These are phyloP conservation scores for Ondatra zibethicus DNA, from an alignment of 2,113 vertebrate genomes.

Conservation along the genomic window DNA sequence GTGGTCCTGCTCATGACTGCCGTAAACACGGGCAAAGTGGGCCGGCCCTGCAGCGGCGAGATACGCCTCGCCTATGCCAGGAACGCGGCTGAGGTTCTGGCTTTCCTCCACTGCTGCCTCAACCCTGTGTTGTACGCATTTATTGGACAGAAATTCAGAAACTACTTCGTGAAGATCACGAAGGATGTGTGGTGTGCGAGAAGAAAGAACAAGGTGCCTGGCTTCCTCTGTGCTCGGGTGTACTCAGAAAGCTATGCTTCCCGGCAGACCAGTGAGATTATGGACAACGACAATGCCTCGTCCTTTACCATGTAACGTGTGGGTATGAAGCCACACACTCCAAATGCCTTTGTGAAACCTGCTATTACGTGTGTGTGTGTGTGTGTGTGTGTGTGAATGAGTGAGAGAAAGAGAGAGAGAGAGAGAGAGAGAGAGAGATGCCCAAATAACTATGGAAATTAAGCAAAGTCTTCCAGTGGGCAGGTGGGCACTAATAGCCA, in stretches of 20 bases:
- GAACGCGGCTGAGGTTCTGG: conserved; percentile 87
- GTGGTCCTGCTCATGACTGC: conserved; percentile 86
- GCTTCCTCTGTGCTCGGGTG: conserved; percentile 78
- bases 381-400: too few species aligned
- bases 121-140: conserved; percentile 97
- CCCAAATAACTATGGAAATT: background rate
- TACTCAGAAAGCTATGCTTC: conserved; percentile 87
- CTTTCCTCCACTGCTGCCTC: conserved; percentile 95
- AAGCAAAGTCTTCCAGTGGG: too few species aligned
- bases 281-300: conserved; percentile 86
- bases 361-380: too few species aligned
- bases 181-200: conserved; percentile 89
- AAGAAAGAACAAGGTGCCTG: conserved; percentile 80
- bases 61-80: conserved; percentile 67
- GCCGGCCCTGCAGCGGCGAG: conserved; percentile 69
- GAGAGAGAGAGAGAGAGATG: background rate
- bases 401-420: background rate
- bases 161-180: conserved; percentile 91
- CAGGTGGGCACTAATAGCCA: rapidly evolving
- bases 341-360: too few species aligned
- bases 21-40: conserved; percentile 57
- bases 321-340: background rate
- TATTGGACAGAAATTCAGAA: conserved; percentile 93
- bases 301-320: conserved; percentile 90
- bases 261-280: conserved; percentile 84